Base-by-base conservation (phyloP, 2,797 vertebrate genomes). In the Danio choprae region DNA sequence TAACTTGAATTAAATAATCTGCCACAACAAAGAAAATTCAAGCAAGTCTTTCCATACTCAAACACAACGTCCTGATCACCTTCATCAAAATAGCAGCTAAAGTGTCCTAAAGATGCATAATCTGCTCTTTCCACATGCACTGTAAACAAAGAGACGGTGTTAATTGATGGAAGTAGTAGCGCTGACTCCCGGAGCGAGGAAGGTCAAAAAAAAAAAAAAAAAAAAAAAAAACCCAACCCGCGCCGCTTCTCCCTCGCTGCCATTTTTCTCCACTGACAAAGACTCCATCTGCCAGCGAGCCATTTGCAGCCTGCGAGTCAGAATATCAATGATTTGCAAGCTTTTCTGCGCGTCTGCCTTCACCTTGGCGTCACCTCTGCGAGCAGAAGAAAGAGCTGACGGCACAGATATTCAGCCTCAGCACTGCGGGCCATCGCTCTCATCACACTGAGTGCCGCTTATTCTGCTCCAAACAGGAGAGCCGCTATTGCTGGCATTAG, bases 251-350 rank as follows among this genome's bases (percentile, higher is more conserved):
- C 92, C 93, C 88, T 90, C 93, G 91, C 94, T 96, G 94, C 95
- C 95, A 96, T 97, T 96, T 96, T 95, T 98, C 96, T 96, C 97
- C 91, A 91, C 93, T 96, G 96, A 98, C 96, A 97, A 96, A 96
- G 95, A 94, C 95, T 96, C 96, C 96, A 97, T 98, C 96, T 98
- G 96, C 96, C 95, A 95, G 93, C 69, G 87, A 93, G 95, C 94
- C 96, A 95, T 96, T 96, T 96, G 93, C 94, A 95, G 94, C 91
- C 92, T 94, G 92, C 10, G 91, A 96, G 95, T 94, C 93, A 95
- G 97, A 98, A 97, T 97, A 96, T 94, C 96, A 97, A 97, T 98
- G 96, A 97, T 96, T 97, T 95, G 91, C 91, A 91, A 94, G n/a
- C 91, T 93, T 94, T 94, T 95, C 92, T 88, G 90, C 90, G 93